Evolutionary conservation across 1,140 invertebrate species (phyloP).

Genomic region (Teleopsis dalmanni): DNA sequence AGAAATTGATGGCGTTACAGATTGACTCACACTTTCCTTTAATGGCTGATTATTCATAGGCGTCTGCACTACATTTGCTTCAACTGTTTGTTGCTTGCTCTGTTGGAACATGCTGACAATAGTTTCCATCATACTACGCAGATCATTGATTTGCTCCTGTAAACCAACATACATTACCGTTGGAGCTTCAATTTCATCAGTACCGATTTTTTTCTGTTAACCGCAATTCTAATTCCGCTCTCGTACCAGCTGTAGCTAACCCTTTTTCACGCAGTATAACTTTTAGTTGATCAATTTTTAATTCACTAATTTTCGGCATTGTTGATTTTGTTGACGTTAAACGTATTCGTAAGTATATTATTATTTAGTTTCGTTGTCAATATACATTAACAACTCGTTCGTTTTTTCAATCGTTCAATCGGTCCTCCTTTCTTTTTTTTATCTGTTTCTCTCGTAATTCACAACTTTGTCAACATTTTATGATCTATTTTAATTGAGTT

Average conservation of each 20-base stretch:
- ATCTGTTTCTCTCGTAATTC: too few relatives aligned
- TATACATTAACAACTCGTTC: too few relatives aligned
- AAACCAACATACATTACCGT: neutral
- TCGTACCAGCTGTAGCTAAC: neutral
- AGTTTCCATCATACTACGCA: conserved; percentile 2
- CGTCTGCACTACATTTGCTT: neutral
- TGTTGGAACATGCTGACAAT: neutral
- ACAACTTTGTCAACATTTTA: too few relatives aligned
- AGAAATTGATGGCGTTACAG: too few relatives aligned
- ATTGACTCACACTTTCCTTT: neutral
- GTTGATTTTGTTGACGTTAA: too few relatives aligned
- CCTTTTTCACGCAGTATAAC: neutral
- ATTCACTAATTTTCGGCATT: conserved; percentile 4
- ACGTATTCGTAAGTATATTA: too few relatives aligned
- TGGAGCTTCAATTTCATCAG: conserved; percentile 3
- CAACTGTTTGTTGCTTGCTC: neutral
- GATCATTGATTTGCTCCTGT: conserved; percentile 4
- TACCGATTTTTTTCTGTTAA: neutral
- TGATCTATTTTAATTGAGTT: too few relatives aligned
- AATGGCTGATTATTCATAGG: neutral
- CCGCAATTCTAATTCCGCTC: neutral
- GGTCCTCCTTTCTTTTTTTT: too few relatives aligned
- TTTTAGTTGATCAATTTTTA: conserved; percentile 8
- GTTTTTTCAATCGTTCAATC: too few relatives aligned
- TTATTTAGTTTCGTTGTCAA: too few relatives aligned